phyloP scores from a whole-genome alignment of 2,888 invertebrate species.

The Palloptera scutellata region DNA sequence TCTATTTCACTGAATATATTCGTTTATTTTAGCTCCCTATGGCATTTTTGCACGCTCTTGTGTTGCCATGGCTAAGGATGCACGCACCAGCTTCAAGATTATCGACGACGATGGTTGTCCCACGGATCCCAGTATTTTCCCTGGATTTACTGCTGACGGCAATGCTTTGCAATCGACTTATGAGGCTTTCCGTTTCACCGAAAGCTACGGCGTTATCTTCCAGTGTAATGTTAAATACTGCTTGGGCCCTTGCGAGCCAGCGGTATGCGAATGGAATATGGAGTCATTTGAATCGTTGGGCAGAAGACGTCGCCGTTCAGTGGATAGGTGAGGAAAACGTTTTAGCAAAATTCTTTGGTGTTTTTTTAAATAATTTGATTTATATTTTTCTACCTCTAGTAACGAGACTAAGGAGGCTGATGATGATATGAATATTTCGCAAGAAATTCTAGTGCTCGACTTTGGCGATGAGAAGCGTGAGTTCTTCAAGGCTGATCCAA shows the following conservation, averaged over 20 bases:
- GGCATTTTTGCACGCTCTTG: conserved; percentile 95
- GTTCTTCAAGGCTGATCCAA: conserved; percentile 79
- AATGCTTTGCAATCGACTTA: conserved; percentile 90
- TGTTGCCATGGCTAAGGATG: conserved; percentile 96
- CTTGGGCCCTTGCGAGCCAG: conserved; percentile 92
- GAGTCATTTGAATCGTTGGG: conserved; percentile 92
- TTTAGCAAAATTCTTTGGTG: conserved; percentile 3
- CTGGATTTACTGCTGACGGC: conserved; percentile 88
- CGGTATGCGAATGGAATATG: conserved; percentile 90
- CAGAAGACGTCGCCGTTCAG: conserved; percentile 77
- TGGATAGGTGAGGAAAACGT: conserved; percentile 57
- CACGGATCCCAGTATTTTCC: conserved; percentile 92
- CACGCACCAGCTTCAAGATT: conserved; percentile 94
- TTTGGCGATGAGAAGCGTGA: conserved; percentile 90
- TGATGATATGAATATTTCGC: conserved; percentile 88
- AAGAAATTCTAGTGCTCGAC: conserved; percentile 92
- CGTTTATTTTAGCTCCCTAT: conserved; percentile 78
- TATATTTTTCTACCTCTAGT: conserved; percentile 43
- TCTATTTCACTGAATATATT: conserved; percentile 42
- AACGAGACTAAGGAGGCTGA: conserved; percentile 70
- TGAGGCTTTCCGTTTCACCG: conserved; percentile 94
- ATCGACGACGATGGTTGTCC: conserved; percentile 96
- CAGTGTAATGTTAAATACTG: conserved; percentile 97
- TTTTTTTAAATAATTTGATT: conserved; percentile 2
- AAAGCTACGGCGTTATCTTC: conserved; percentile 96